These are phyloP conservation scores for Catostomus latipinnis DNA, from an alignment of 2,797 vertebrate genomes.

Conservation along the genomic window DNA sequence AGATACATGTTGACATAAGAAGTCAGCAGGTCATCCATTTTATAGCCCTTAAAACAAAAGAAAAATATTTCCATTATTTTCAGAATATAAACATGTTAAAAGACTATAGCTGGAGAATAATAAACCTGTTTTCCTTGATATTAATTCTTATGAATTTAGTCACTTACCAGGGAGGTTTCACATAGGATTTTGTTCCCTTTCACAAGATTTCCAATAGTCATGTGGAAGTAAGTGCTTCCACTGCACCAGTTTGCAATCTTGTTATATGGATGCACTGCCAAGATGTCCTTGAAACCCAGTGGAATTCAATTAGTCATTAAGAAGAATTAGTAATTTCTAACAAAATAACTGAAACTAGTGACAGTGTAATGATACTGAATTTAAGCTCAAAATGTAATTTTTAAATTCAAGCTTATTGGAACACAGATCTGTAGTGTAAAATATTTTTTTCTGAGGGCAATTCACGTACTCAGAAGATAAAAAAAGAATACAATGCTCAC, in stretches of 20 bases:
- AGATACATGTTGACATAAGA: conserved; percentile 88
- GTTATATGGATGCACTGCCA: conserved; percentile 87
- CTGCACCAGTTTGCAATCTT: conserved; percentile 97
- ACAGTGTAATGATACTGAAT: not conserved
- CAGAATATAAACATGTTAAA: too few species aligned
- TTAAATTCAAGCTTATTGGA: not conserved
- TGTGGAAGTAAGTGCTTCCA: conserved; percentile 97
- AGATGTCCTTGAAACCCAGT: conserved; percentile 79
- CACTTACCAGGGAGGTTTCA: conserved; percentile 95
- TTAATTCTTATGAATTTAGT: not conserved
- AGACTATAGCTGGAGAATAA: not conserved
- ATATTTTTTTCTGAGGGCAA: not conserved
- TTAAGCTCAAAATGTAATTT: not conserved
- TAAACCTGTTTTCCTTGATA: too few species aligned
- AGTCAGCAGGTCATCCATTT: conserved; percentile 96
- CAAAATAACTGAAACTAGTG: not conserved
- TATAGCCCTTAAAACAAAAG: conserved; percentile 86
- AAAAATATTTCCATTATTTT: not conserved
- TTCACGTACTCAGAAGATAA: not conserved
- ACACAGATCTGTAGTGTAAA: not conserved
- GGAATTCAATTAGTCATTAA: conserved; percentile 35
- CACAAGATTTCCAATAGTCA: conserved; percentile 90
- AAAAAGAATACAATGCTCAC: not conserved
- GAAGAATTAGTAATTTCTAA: not conserved
- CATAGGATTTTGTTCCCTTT: conserved; percentile 90